Evolutionary conservation across 2,888 invertebrate species (phyloP), one percentile per base, ranked within the genome.

Genomic region (Machimus atricapillus): DNA sequence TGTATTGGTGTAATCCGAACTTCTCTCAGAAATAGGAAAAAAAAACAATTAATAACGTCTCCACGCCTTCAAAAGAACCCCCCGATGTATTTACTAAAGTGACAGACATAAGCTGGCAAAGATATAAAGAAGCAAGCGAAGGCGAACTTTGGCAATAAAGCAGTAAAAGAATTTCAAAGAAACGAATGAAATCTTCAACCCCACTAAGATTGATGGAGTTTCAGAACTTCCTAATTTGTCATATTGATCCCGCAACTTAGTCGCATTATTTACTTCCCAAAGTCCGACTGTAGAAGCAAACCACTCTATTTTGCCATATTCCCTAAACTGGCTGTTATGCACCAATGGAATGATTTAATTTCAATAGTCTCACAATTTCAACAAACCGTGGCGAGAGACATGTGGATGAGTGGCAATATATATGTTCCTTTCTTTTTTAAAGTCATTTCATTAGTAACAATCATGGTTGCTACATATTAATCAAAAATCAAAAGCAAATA

Each of bases 201-300:
- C 31, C 52, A 27, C 79, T 31, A 79, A 79, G 79, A 79, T 79
- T 79, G 79, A 79, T 79, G 79, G 52, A 79, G 52, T 79, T 79
- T 27, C 56, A 79, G 79, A 79, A 79, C 79, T 79, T 79, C 79
- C 31, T 79, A 79, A 79, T 79, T 79, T 79, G 79, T 79, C 79
- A 79, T 79, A 79, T 79, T 79, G 79, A 79, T 79, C 52, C 52
- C 31, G 14, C 52, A 79, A 79, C 79, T 52, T 79, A 79, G 79
- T 52, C 79, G 52, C 79, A 79, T 79, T 79, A 79, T 46, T 79
- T 79, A 79, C 52, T 31, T 27, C 52, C 5, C 1, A 79, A 19
- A 46, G 76, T 66, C 9, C 3, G 27, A 23, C 66, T 66, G 66
- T 27, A 66, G 23, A 27, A 66, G 23, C 66, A 56, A 56, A 56